These are phyloP conservation scores for Ditylenchus dipsaci DNA, from an alignment of 1,140 invertebrate species.

Conservation along the genomic window DNA sequence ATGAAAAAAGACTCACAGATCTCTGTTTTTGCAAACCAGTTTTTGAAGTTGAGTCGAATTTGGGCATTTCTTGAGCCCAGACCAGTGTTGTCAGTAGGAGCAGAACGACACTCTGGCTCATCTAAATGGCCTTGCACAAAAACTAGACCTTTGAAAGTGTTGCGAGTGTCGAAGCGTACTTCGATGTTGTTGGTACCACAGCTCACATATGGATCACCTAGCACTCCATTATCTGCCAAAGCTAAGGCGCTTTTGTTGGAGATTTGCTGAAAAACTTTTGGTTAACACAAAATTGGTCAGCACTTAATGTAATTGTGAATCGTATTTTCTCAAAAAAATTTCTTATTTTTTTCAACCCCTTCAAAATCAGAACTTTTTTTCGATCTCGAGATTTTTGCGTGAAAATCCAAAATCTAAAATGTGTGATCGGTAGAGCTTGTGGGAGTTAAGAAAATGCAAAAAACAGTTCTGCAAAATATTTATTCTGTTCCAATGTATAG, in stretches of 20 bases:
- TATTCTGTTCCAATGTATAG: too few species aligned
- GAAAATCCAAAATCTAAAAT: too few species aligned
- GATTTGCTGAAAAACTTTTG: too few species aligned
- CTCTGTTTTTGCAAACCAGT: conserved; percentile 46
- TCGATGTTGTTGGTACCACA: conserved; percentile 54
- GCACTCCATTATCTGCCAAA: conserved; percentile 42
- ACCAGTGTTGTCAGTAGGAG: conserved; percentile 28
- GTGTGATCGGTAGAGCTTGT: too few species aligned
- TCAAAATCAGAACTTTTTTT: too few species aligned
- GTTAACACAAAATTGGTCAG: too few species aligned
- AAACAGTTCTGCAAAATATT: too few species aligned
- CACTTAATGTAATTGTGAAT: too few species aligned
- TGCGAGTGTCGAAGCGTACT: conserved; percentile 53
- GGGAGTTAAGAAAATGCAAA: too few species aligned
- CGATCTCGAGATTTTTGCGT: too few species aligned
- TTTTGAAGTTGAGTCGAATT: conserved; percentile 46
- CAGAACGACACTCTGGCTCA: conserved; percentile 48
- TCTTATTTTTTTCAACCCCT: too few species aligned
- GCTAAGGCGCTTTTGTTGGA: conserved; percentile 2
- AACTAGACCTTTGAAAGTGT: conserved; percentile 48
- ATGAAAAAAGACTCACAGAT: conserved; percentile 34
- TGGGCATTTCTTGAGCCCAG: conserved; percentile 40
- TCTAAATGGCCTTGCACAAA: conserved; percentile 53
- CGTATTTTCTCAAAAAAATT: too few species aligned
- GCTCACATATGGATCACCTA: conserved; percentile 52